Base-by-base conservation (phyloP, 1,140 invertebrate species). In the Ruditapes philippinarum region DNA sequence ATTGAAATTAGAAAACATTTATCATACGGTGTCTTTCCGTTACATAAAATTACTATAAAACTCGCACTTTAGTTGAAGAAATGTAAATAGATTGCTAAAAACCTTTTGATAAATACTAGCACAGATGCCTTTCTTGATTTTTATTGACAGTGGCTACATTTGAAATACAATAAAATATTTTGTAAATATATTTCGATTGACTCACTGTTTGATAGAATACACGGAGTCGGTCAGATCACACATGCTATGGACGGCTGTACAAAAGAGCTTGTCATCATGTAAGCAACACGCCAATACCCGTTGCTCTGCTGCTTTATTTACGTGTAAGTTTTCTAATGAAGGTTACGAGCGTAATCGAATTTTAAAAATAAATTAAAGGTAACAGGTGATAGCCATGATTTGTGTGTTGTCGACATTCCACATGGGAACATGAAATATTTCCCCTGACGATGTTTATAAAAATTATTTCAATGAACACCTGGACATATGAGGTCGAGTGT, bases 301-400 rank as follows among this genome's bases (percentile, higher is more conserved):
- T 88, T 76, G 74, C 85, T 45, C 60, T 11, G 74, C 1, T 38
- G 51, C 3, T n/a, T 88, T 68, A 88, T 88, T 88, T 88, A 88
- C 85, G 60, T 76, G 49, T 45, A 54, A 78, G 70, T 78, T 78
- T 65, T 78, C 49, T 65, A 68, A 79, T 78, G 51, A 73, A 80
- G 33, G 33, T 78, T 70, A 49, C 49, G 40, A 88, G 85, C 74
- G 62, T 88, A 88, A 88, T 88, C 76, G 85, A 88, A 88, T n/a
- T 88, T 88, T 88, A 88, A 88, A 88, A 88, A 79, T 88, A 88
- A 88, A 88, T 88, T 88, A 79, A 88, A 80, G 22, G 74, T 28
- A 80, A 54, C 76, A 78, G 40, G 57, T 88, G 85, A 88, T 88
- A 79, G 12, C 38, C 33, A 51, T 88, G 73, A 88, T 78, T 68